Evolutionary conservation across 2,113 vertebrate species (phyloP).

Genomic region (Crotalus helleri): DNA sequence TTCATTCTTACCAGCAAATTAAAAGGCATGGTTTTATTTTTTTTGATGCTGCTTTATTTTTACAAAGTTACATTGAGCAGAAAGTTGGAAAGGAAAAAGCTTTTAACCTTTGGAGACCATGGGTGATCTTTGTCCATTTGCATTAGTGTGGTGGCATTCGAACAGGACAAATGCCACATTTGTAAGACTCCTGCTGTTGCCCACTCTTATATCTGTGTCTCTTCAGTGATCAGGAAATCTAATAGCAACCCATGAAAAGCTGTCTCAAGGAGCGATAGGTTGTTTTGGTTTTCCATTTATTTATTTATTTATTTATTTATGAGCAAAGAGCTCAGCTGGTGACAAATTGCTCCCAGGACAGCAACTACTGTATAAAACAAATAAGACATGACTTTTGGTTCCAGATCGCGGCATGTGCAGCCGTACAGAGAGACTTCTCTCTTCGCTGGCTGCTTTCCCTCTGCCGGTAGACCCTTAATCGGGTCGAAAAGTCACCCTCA

Average conservation of each 20-base stretch:
- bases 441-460: no score
- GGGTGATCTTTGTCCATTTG: slow-evolving; percentile 36
- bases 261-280: accelerated
- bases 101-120: slow-evolving; percentile 64
- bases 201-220: background rate
- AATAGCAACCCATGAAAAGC: background rate
- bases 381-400: background rate
- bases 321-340: background rate
- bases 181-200: background rate
- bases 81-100: slow-evolving; percentile 64
- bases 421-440: no score
- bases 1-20: slow-evolving; percentile 56
- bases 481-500: no score
- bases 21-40: slow-evolving; percentile 58
- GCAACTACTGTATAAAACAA: background rate
- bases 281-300: background rate
- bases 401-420: no score
- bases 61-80: slow-evolving; percentile 27
- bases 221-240: accelerated
- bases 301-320: background rate
- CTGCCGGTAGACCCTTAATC: no score
- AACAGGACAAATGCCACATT: slow-evolving; percentile 22
- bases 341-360: background rate
- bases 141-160: slow-evolving; percentile 15
- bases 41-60: slow-evolving; percentile 50